phyloP scores from a whole-genome alignment of 1,140 invertebrate species.

The Triops cancriformis region DNA sequence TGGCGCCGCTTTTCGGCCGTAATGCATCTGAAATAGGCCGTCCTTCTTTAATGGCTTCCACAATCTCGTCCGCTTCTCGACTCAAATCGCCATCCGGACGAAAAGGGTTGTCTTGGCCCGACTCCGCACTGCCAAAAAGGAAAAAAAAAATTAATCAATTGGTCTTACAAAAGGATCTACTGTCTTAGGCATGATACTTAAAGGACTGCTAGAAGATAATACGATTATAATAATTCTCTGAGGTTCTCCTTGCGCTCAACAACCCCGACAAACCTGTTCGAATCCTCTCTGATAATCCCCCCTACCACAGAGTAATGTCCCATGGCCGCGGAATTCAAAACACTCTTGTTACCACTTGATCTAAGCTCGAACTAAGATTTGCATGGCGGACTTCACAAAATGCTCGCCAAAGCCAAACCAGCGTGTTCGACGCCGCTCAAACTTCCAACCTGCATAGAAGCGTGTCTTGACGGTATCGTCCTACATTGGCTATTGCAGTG shows the following conservation, averaged over 20 bases:
- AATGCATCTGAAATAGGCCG: slow-evolving; percentile 65
- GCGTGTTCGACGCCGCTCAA: neutral
- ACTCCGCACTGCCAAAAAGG: slow-evolving; percentile 70
- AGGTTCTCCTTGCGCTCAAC: neutral
- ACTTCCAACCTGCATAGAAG: neutral
- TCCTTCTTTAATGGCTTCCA: slow-evolving; percentile 83
- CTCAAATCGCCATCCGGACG: slow-evolving; percentile 88
- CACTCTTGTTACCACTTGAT: neutral
- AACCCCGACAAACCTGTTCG: neutral
- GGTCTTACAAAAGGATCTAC: neutral
- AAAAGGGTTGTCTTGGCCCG: slow-evolving; percentile 94
- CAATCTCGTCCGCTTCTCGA: slow-evolving; percentile 90
- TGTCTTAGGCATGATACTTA: neutral
- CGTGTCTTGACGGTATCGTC: neutral
- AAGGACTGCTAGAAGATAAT: too few species aligned
- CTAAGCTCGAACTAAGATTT: neutral
- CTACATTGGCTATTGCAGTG: neutral
- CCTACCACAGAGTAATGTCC: neutral
- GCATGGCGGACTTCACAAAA: neutral
- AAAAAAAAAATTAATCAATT: slow-evolving; percentile 28
- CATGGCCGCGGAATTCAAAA: neutral
- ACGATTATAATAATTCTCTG: too few species aligned
- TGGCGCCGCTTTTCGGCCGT: slow-evolving; percentile 35
- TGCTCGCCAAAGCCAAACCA: neutral
- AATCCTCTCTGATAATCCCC: neutral